Base-by-base conservation (phyloP, 2,113 vertebrate genomes). In the Ciconia maguari region DNA sequence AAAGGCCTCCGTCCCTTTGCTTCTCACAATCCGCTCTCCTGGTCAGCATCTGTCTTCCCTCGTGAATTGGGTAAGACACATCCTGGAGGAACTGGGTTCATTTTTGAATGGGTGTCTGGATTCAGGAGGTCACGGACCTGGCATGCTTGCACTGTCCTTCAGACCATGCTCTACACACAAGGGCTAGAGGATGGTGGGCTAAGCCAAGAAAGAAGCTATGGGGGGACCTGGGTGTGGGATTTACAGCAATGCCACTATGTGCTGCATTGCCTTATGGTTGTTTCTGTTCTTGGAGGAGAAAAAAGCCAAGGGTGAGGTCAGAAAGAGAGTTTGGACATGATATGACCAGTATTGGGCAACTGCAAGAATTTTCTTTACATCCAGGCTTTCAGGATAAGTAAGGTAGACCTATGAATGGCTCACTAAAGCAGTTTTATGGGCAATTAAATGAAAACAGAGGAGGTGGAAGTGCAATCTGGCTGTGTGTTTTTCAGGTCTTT, bases 1-100 rank as follows among this genome's bases (percentile, higher is more conserved):
- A 97, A 97, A 95, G 62, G 54, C 4, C 34, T 26, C 3, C 0
- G 2, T 70, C 85, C 66, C 54, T 57, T 24, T 30, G 34, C 19
- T n/a, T 72, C 36, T 57, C 87, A 52, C 62, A 93, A 18, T 80
- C 94, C 85, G 90, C 58, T 80, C 36, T 60, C 65, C 66, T 42
- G 60, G 13, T 32, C 89, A 72, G 41, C 7, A 0, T 21, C 90
- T 65, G 81, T 17, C 52, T 52, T 84, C 19, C 1, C 30, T 57
- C 3, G 7, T 29, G 51, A 74, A 6, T 17, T 12, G 55, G 95
- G 96, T 96, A 95, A 96, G 94, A 60, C 24, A 64, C n/a, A 22
- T 7, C 16, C 57, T 1, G 1, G 79, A 70, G 60, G 26, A 69
- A 11, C 25, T 1, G 2, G 64, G 77, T 21, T 77, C 16, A 13